Evolutionary conservation across 1,140 invertebrate genomes (phyloP).

Genomic region (Augochlora pura): DNA sequence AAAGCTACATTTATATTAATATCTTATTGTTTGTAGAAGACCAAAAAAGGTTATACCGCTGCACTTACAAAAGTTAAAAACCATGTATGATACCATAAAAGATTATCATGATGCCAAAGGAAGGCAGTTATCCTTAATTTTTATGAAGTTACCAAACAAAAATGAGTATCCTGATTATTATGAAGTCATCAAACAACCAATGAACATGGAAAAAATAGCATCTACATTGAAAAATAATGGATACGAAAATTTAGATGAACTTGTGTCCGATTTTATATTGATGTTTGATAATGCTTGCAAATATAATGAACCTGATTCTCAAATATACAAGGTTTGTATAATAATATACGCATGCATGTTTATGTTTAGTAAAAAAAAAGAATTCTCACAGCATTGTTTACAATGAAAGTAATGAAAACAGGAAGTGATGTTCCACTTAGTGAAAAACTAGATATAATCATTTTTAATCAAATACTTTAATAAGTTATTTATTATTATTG

Average conservation of each 20-base stretch:
- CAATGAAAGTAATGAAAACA: not conserved
- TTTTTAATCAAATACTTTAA: not conserved
- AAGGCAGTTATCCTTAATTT: slow-evolving; percentile 92
- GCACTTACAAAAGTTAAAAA: slow-evolving; percentile 89
- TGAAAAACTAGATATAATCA: not conserved
- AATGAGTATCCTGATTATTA: slow-evolving; percentile 98
- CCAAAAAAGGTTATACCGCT: slow-evolving; percentile 81
- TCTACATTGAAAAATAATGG: slow-evolving; percentile 89
- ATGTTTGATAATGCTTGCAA: slow-evolving; percentile 99
- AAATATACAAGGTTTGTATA: slow-evolving; percentile 94
- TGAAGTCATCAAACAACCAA: slow-evolving; percentile 98
- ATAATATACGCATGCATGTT: not conserved
- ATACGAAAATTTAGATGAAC: slow-evolving; percentile 94
- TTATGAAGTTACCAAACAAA: slow-evolving; percentile 97
- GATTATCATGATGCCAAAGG: slow-evolving; percentile 95
- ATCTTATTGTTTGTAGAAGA: slow-evolving; percentile 65
- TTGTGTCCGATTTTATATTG: slow-evolving; percentile 95
- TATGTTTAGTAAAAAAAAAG: not conserved
- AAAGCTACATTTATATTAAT: not conserved
- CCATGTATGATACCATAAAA: slow-evolving; percentile 93
- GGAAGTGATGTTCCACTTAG: not conserved
- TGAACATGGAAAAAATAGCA: slow-evolving; percentile 97
- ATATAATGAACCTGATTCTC: slow-evolving; percentile 99
- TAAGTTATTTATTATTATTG: not conserved
- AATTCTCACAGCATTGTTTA: not conserved